Evolutionary conservation across 2,113 vertebrate genomes (phyloP).

Genomic region (Engraulis encrasicolus): DNA sequence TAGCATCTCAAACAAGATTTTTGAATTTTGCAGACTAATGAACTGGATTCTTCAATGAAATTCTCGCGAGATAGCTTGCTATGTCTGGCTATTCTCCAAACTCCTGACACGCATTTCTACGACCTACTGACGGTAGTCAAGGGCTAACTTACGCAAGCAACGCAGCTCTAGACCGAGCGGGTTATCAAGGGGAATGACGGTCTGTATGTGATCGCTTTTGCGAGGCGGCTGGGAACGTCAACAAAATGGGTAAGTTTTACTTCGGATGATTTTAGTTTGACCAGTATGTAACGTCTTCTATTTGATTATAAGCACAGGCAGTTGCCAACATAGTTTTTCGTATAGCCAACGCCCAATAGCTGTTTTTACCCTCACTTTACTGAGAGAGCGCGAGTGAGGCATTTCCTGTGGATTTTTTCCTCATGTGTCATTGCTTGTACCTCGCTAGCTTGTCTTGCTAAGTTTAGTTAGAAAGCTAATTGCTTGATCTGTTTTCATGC

Average conservation of each 20-base stretch:
- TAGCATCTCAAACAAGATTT: not conserved
- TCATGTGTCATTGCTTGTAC: conserved; percentile 32
- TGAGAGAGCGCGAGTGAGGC: conserved; percentile 41
- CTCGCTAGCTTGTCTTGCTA: not conserved
- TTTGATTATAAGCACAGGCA: not conserved
- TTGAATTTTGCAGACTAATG: not conserved
- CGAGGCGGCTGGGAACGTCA: conserved; percentile 72
- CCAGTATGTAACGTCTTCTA: not conserved
- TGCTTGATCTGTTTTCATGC: not conserved
- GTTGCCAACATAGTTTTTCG: not conserved
- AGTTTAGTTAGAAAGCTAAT: not conserved
- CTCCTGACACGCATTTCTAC: not conserved
- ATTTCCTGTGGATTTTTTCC: conserved; percentile 58
- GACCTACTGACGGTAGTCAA: not conserved
- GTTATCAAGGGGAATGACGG: conserved; percentile 73
- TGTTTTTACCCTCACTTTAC: conserved; percentile 32
- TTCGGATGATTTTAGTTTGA: not conserved
- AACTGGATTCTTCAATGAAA: not conserved
- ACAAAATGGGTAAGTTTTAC: conserved; percentile 76
- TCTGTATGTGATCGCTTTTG: conserved; percentile 70
- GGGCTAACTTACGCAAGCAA: conserved; percentile 20
- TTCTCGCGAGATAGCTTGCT: conserved; percentile 14
- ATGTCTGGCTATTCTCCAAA: conserved; percentile 16
- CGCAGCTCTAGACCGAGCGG: conserved; percentile 49
- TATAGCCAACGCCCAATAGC: not conserved